Percentiles rank a stretch among this genome's conserved stretches.
These are phyloP conservation scores for Lichenostomus cassidix DNA, from an alignment of 2,113 vertebrate genomes.

Conservation along the genomic window DNA sequence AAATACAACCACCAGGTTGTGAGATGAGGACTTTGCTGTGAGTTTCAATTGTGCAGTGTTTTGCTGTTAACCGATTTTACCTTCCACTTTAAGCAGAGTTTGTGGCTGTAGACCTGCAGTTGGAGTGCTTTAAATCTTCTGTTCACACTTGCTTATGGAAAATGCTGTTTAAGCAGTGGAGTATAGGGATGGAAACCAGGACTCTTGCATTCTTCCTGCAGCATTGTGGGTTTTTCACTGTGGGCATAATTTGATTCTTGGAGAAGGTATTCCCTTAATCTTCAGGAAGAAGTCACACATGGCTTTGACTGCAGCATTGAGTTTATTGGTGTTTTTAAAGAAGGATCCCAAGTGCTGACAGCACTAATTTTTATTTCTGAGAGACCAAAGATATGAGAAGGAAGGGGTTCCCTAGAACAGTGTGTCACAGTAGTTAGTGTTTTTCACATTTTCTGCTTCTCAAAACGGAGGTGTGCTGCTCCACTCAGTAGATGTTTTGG, in stretches of 20 bases:
- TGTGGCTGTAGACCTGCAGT: neutral
- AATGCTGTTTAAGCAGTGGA: neutral
- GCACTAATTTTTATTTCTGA: neutral
- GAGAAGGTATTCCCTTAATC: neutral
- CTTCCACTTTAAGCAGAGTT: neutral
- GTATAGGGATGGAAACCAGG: neutral
- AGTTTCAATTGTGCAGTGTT: neutral
- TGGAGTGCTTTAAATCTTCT: neutral
- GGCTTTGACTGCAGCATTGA: neutral
- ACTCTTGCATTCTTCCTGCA: neutral
- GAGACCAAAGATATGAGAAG: neutral
- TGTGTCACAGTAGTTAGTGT: neutral
- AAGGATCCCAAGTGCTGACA: neutral
- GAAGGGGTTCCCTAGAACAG: neutral
- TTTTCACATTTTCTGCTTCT: neutral
- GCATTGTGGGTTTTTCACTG: neutral
- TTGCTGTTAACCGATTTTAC: neutral
- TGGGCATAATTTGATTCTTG: neutral
- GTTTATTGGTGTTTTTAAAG: neutral
- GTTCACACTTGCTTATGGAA: neutral
- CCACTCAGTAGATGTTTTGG: neutral
- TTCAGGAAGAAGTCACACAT: neutral
- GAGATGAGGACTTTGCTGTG: neutral
- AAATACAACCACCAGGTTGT: neutral
- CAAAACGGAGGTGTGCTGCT: neutral